phyloP scores from a whole-genome alignment of 2,888 invertebrate species.

The Leucophenga montana region DNA sequence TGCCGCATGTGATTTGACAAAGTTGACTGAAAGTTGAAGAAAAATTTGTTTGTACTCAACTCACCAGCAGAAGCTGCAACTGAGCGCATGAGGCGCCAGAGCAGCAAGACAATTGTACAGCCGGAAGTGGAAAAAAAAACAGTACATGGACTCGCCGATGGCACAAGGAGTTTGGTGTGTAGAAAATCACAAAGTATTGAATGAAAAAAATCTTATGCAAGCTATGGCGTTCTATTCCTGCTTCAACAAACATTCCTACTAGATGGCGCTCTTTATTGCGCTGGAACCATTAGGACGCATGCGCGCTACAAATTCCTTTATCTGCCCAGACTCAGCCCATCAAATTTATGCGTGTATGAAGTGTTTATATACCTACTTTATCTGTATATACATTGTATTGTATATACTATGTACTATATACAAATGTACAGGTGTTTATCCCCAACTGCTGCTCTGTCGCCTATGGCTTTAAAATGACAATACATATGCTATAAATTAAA shows the following conservation, averaged over 20 bases:
- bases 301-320: neutral
- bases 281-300: neutral
- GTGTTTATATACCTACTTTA: no score
- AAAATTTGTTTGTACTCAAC: conserved; percentile 8
- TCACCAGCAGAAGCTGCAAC: neutral
- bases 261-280: neutral
- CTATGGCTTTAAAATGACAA: neutral
- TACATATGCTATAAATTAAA: neutral
- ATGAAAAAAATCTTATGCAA: conserved; percentile 7
- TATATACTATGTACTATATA: neutral
- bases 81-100: neutral
- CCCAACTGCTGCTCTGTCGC: neutral
- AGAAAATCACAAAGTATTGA: neutral
- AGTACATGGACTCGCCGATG: neutral
- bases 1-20: conserved; percentile 44
- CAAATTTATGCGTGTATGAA: no score
- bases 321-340: neutral
- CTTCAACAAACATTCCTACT: neutral
- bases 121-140: neutral
- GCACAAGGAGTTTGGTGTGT: no score
- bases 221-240: neutral
- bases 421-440: neutral
- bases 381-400: no score
- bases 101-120: neutral
- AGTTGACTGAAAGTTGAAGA: conserved; percentile 65